Evolutionary conservation across 2,888 invertebrate genomes (phyloP).

Genomic region (Pyrrhosoma nymphula): DNA sequence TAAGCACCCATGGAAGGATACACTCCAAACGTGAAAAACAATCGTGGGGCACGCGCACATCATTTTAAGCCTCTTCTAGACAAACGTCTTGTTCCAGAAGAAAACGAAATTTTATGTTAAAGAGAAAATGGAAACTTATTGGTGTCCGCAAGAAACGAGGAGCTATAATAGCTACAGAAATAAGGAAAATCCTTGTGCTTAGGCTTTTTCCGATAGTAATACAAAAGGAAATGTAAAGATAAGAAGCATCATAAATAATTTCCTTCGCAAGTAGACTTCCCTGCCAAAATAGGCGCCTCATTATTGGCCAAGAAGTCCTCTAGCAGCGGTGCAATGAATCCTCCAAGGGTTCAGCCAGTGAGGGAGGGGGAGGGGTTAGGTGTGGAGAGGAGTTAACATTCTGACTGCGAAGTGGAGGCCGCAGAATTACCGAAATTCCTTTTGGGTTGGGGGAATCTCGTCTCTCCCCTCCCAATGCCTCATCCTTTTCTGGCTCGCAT

Average conservation of each 20-base stretch:
- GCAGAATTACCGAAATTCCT: constrained; percentile 59
- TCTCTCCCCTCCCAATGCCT: background rate
- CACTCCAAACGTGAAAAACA: no score
- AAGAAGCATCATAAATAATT: background rate
- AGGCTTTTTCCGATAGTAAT: no score
- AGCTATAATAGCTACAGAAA: no score
- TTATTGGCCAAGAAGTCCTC: background rate
- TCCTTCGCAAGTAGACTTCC: background rate
- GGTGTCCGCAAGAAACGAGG: no score
- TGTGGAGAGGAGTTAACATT: constrained; percentile 34
- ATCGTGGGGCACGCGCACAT: background rate
- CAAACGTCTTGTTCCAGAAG: no score
- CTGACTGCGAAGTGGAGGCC: constrained; percentile 20
- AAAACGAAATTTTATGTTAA: no score
- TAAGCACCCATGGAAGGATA: no score
- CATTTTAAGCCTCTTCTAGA: background rate
- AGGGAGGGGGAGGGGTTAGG: background rate
- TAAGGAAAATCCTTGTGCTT: no score
- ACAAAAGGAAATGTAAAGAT: no score
- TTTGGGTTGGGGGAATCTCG: background rate
- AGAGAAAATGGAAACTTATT: no score
- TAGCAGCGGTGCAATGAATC: constrained; percentile 15
- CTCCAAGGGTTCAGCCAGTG: background rate
- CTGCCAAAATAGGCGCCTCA: background rate
- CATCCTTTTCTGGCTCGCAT: background rate